Percentiles rank a stretch among this genome's conserved stretches.
phyloP scores from a whole-genome alignment of 1,140 invertebrate genomes.

The Bombyx mandarina region DNA sequence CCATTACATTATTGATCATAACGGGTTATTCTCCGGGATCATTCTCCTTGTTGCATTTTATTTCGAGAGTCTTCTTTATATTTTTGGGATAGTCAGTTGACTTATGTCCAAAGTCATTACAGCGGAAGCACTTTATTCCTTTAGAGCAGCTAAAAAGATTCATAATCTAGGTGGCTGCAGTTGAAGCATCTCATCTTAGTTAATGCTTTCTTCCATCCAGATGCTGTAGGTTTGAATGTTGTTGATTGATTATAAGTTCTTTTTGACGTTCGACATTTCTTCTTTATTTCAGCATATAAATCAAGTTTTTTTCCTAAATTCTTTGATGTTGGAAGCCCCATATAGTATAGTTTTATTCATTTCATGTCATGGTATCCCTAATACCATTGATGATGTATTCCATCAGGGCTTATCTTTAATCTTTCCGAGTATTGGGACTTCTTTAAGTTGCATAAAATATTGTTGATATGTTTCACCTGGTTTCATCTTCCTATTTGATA shows the following conservation, averaged over 20 bases:
- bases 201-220: too few species aligned
- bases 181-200: slow-evolving; percentile 15
- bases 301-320: not conserved
- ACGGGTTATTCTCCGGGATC: not conserved
- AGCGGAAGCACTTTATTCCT: slow-evolving; percentile 26
- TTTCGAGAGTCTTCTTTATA: slow-evolving; percentile 10
- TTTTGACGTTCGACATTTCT: not conserved
- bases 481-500: slow-evolving; percentile 11
- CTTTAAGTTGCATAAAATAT: slow-evolving; percentile 16
- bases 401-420: slow-evolving; percentile 23
- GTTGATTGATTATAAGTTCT: too few species aligned
- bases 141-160: slow-evolving; percentile 11
- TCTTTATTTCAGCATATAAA: slow-evolving; percentile 3
- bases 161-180: slow-evolving; percentile 15
- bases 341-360: not conserved
- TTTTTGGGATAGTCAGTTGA: slow-evolving; percentile 11
- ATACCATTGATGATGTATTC: not conserved
- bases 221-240: too few species aligned
- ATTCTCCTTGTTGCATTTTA: slow-evolving; percentile 4
- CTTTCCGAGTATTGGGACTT: slow-evolving; percentile 24
- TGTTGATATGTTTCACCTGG: slow-evolving; percentile 13
- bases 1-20: too few species aligned
- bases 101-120: slow-evolving; percentile 19
- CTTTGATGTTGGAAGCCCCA: not conserved
- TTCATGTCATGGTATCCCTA: not conserved